Evolutionary conservation across 1,140 invertebrate species (phyloP), one percentile per base, ranked within the genome.

Genomic region (Cardiocondyla obscurior): DNA sequence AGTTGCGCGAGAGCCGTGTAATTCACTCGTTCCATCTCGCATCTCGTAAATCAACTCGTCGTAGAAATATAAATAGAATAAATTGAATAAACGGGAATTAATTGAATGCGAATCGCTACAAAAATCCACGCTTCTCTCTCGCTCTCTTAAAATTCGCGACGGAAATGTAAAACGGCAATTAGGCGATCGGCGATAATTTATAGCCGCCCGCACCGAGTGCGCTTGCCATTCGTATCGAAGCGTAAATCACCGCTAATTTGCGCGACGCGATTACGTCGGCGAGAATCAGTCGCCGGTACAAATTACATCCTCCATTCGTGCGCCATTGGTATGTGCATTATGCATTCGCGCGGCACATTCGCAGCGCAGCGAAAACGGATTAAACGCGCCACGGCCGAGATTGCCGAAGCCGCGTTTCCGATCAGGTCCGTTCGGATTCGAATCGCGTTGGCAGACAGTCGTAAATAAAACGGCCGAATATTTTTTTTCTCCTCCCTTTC

Each of bases 231-330:
- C 79, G 70, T 83, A 85, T 87, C 84, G 82, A 83, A 85, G 57
- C 85, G 84, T 87, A 87, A 87, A 87, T 85, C 84, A 85, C 49
- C 49, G 70, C 72, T 87, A 87, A 87, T 87, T 87, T 87, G 72
- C 60, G 30, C 85, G 85, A 44, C n/a, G 65, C 74, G 72, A 87
- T 83, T 85, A 83, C 64, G 64, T 74, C 64, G 36, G 55, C 30
- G 64, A 74, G 70, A 85, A 85, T 86, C 83, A 86, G 49, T 57
- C 62, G 44, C 42, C 28, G 79, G 72, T 87, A 85, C 84, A 76
- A 85, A 87, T 87, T 87, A 51, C 73, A 85, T 64, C 70, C 33
- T 64, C 44, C 49, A n/a, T 19, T 39, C 36, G 28, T 19, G 30
- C 55, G 6, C 19, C 53, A 33, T 72, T 28, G 65, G 42, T 67